Percentiles rank a stretch among this genome's conserved stretches.
Conservation (phyloP, 2,797 vertebrate species). For the Bryconaethiops microstoma region DNA sequence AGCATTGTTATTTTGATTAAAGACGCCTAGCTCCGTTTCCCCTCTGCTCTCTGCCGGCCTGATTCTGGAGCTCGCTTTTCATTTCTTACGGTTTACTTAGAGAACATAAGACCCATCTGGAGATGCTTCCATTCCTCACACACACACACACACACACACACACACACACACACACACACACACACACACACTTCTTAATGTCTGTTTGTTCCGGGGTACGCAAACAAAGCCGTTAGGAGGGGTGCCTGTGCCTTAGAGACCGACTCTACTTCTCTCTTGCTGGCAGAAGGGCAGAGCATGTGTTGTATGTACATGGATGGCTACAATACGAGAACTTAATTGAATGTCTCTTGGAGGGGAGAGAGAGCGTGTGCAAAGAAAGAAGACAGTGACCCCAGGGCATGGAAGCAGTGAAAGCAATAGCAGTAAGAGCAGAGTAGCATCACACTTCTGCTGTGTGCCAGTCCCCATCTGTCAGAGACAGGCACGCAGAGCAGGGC, state of each 20-base stretch:
- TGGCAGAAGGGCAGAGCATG: constrained; percentile 35
- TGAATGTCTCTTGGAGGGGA: constrained; percentile 41
- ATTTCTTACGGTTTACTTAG: constrained; percentile 61
- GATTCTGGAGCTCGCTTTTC: constrained; percentile 37
- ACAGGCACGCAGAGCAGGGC: constrained; percentile 35
- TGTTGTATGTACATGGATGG: constrained; percentile 21
- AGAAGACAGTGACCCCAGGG: constrained; percentile 29
- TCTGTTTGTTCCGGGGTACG: constrained; percentile 47
- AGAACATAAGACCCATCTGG: constrained; percentile 73
- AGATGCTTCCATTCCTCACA: constrained; percentile 53
- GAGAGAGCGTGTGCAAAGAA: constrained; percentile 15
- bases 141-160: constrained; percentile 13
- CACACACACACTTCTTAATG: constrained; percentile 52
- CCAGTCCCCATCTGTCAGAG: constrained; percentile 18
- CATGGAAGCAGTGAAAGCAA: constrained; percentile 19
- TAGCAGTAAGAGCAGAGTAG: constrained; percentile 25
- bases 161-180: constrained; percentile 20
- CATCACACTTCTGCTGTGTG: constrained; percentile 16
- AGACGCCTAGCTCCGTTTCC: constrained; percentile 66
- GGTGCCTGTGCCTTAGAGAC: constrained; percentile 45
- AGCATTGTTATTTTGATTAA: constrained; percentile 79
- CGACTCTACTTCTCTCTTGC: constrained; percentile 25
- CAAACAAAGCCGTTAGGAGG: constrained; percentile 46
- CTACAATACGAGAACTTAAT: constrained; percentile 48
- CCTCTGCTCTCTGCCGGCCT: constrained; percentile 24